Evolutionary conservation across 2,113 vertebrate species (phyloP).

Genomic region (Brachyhypopomus gauderio): DNA sequence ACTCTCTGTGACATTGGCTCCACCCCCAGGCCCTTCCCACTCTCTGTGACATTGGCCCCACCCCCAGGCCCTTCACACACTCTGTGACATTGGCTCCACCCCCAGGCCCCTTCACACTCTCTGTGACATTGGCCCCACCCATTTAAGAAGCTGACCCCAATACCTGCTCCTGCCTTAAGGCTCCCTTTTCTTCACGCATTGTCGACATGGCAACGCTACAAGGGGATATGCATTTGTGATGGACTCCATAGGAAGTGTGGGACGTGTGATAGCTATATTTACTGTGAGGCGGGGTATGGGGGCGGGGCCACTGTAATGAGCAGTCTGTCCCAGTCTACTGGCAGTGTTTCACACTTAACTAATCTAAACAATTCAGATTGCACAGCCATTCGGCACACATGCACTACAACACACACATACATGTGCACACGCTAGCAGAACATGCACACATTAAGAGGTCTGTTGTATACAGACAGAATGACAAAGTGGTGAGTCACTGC

Average conservation of each 20-base stretch:
- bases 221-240: not conserved
- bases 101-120: slow-evolving; percentile 6
- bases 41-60: slow-evolving; percentile 54
- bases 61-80: not conserved
- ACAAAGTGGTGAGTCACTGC: slow-evolving; percentile 22
- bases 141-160: slow-evolving; percentile 43
- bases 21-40: slow-evolving; percentile 3
- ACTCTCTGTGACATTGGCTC: slow-evolving; percentile 54
- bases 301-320: not conserved
- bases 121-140: slow-evolving; percentile 52
- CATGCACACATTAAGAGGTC: not conserved
- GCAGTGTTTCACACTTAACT: not conserved
- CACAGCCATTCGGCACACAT: not conserved
- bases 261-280: not conserved
- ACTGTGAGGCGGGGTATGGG: not conserved
- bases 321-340: not conserved
- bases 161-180: slow-evolving; percentile 13
- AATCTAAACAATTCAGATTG: not conserved
- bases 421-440: not conserved
- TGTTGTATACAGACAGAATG: not conserved
- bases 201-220: not conserved
- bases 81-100: slow-evolving; percentile 54
- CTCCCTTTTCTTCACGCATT: not conserved
- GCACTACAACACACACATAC: slow-evolving; percentile 9
- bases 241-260: not conserved